Base-by-base conservation (phyloP, 1,140 invertebrate genomes). In the Heliconius hermathena region DNA sequence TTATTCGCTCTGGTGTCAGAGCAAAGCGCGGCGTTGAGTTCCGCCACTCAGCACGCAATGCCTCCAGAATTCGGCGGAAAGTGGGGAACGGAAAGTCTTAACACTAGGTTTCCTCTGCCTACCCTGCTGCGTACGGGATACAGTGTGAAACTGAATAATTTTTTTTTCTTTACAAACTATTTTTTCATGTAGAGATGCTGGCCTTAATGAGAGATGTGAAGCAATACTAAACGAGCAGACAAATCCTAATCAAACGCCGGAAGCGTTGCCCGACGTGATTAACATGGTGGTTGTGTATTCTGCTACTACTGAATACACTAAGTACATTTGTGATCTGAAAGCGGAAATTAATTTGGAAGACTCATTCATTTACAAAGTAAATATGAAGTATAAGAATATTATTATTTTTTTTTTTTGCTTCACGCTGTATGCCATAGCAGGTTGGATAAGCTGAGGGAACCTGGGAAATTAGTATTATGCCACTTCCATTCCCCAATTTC, bases 331-430 rank as follows among this genome's bases (percentile, higher is more conserved):
- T 57, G 82, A 83, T 6, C 83, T 94, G 49, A 74, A 87, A 36
- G 87, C 89, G 41, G 87, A 90, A 78, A 88, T 85, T n/a, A 70
- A 57, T 76, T 84, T 94, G 66, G 78, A 81, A n/a, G 92, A 94
- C 76, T 92, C 91, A 2, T 94, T 92, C 82, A 93, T 94, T 76
- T 93, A 93, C 80, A 88, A 94, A 84, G 93, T 94, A 83, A 72
- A 66, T 66, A 66, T 66, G 0, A 26, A 66, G 22, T 13, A 60
- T 20, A 54, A 54, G 5, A 54, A 54, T 9, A 9, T 46, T 8
- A 46, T 9, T 46, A 6, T 52, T 1, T 18, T 26, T 4, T 52
- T 52, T 52, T 18, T 52, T 57, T 22, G 8, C 6, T 57, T 57
- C 54, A 57, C 41, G 4, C 13, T 46, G 41, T 16, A 46, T 46